Evolutionary conservation across 2,113 vertebrate genomes (phyloP).

Genomic region (Dasyurus viverrinus): DNA sequence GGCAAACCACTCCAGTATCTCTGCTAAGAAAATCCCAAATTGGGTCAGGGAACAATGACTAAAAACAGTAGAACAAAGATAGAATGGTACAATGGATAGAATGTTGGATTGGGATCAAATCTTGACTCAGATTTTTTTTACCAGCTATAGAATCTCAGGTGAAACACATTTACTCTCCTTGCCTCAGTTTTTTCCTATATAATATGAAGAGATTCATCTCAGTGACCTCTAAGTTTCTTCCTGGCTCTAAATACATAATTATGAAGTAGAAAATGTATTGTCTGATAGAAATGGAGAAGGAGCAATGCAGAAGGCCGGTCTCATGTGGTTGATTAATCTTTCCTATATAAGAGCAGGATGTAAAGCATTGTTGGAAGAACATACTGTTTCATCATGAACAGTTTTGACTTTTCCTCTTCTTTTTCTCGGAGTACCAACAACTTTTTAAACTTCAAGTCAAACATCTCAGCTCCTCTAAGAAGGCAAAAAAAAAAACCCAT

Average conservation of each 20-base stretch:
- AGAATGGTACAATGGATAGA: not conserved
- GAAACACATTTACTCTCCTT: not conserved
- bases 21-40: not conserved
- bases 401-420: constrained; percentile 83
- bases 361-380: constrained; percentile 34
- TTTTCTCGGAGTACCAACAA: constrained; percentile 79
- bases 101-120: not conserved
- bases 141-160: not conserved
- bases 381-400: constrained; percentile 83
- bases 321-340: not conserved
- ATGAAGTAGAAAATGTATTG: not conserved
- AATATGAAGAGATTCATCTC: not conserved
- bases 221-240: not conserved
- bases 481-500: not conserved
- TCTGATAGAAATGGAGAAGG: not conserved
- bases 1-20: not conserved
- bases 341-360: not conserved
- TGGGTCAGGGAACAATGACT: not conserved
- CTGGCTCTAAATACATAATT: not conserved
- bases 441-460: constrained; percentile 86
- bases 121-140: not conserved
- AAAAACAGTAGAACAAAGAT: not conserved
- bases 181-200: not conserved
- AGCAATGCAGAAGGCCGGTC: not conserved
- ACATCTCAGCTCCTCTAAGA: constrained; percentile 84